Percentiles rank a stretch among this genome's conserved stretches.
phyloP scores from a whole-genome alignment of 2,888 invertebrate genomes.

The Phragmatobia fuliginosa region DNA sequence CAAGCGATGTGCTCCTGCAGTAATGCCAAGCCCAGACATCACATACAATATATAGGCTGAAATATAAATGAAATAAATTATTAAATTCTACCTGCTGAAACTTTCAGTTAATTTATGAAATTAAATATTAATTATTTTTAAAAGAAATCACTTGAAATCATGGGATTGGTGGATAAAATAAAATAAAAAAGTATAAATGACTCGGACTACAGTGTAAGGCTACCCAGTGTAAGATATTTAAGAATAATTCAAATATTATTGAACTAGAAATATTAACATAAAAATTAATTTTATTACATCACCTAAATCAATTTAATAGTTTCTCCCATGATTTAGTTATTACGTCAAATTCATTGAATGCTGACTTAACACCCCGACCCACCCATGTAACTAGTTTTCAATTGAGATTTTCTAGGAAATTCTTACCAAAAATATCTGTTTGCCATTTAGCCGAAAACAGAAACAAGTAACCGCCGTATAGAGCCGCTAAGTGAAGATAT shows the following conservation, averaged over 20 bases:
- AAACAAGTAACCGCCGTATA: slow-evolving; percentile 92
- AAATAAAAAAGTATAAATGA: too few relatives aligned
- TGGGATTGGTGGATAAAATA: too few relatives aligned
- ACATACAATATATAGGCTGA: slow-evolving; percentile 91
- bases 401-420: neutral
- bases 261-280: neutral
- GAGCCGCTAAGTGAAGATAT: slow-evolving; percentile 91
- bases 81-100: neutral
- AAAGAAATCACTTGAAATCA: too few relatives aligned
- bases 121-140: neutral
- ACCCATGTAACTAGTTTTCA: neutral
- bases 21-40: slow-evolving; percentile 95
- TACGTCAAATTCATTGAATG: neutral
- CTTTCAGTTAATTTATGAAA: neutral
- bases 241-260: neutral
- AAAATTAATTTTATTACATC: neutral
- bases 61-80: slow-evolving; percentile 18
- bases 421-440: slow-evolving; percentile 91
- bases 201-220: neutral
- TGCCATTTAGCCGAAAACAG: slow-evolving; percentile 91
- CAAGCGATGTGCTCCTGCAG: slow-evolving; percentile 98
- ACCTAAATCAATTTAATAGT: neutral
- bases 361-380: neutral
- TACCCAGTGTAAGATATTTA: neutral
- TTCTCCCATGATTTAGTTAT: neutral